Percentiles rank a stretch among this genome's conserved stretches.
These are phyloP conservation scores for Chymomyza costata DNA, from an alignment of 1,140 invertebrate species.

Conservation along the genomic window DNA sequence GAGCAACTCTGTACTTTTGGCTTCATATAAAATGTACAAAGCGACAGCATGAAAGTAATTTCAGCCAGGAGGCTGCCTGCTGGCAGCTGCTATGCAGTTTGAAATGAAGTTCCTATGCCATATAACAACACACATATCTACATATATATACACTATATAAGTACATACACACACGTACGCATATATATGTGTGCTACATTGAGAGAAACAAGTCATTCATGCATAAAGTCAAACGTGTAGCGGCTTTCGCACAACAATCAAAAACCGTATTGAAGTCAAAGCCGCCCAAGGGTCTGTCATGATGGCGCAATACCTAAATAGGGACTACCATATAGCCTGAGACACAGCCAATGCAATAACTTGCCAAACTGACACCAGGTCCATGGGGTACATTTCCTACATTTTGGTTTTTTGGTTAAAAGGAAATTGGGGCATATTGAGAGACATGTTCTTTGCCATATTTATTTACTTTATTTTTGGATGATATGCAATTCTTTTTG, in stretches of 20 bases:
- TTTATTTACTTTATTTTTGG: too few species aligned
- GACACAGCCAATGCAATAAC: constrained; percentile 48
- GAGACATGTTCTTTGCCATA: too few species aligned
- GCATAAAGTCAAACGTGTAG: constrained; percentile 54
- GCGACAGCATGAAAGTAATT: constrained; percentile 43
- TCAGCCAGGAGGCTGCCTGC: constrained; percentile 4
- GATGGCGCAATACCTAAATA: constrained; percentile 11
- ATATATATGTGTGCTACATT: too few species aligned
- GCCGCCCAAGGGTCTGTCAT: constrained; percentile 49
- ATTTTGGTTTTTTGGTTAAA: too few species aligned
- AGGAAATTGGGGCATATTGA: too few species aligned
- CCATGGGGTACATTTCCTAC: constrained; percentile 46
- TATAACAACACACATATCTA: too few species aligned
- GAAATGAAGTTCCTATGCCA: constrained; percentile 53
- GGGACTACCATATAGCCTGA: not conserved
- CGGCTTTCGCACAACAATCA: constrained; percentile 59
- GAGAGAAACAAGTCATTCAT: constrained; percentile 56
- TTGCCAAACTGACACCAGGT: constrained; percentile 56
- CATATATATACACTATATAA: too few species aligned
- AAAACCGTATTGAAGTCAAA: constrained; percentile 58
- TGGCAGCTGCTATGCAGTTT: constrained; percentile 29
- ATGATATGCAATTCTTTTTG: too few species aligned
- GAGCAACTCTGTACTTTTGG: constrained; percentile 38
- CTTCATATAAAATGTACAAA: constrained; percentile 67
- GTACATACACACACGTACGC: too few species aligned